Conservation (phyloP, 2,888 invertebrate genomes). For the Phyllotreta striolata region DNA sequence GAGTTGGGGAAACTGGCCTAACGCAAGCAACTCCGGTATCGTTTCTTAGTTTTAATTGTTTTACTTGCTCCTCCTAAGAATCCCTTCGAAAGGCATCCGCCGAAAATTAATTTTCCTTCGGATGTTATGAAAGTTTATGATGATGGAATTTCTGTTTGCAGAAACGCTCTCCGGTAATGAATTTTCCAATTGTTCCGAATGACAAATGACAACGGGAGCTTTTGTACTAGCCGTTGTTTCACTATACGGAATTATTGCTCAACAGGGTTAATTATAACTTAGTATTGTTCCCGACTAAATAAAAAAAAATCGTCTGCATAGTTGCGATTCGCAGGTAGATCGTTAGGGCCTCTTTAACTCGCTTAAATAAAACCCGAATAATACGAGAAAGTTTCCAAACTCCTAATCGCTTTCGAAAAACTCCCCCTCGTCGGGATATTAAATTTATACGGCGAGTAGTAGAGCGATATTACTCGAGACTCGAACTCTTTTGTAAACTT, state of each 20-base stretch:
- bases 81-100: background rate
- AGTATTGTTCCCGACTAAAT: no score
- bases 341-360: no score
- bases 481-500: no score
- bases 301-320: no score
- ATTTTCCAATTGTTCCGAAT: constrained; percentile 14
- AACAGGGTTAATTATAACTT: no score
- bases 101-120: constrained; percentile 26
- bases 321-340: no score
- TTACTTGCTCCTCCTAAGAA: constrained; percentile 17
- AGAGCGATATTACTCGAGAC: no score
- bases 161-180: constrained; percentile 20
- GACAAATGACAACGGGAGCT: constrained; percentile 5
- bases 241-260: background rate
- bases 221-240: constrained; percentile 1
- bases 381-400: no score
- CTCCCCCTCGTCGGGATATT: no score
- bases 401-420: no score
- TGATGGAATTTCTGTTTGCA: constrained; percentile 27
- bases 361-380: no score
- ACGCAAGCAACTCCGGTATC: constrained; percentile 11
- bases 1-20: background rate
- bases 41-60: constrained; percentile 29
- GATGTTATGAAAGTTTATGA: constrained; percentile 25
- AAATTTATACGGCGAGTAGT: no score